phyloP scores from a whole-genome alignment of 2,888 invertebrate genomes.

The Nebria brevicollis region DNA sequence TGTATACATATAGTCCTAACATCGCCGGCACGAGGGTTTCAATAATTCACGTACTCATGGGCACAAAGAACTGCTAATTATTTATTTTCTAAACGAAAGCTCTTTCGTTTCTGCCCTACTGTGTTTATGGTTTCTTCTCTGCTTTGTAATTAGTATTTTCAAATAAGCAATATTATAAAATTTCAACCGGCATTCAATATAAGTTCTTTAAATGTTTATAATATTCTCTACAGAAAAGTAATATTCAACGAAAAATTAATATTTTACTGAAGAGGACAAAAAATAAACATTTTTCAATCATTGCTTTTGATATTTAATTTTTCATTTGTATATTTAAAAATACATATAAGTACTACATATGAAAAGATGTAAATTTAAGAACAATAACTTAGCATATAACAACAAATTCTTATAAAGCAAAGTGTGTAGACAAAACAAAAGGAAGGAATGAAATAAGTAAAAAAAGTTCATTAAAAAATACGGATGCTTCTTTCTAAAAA shows the following conservation, averaged over 20 bases:
- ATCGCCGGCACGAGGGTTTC: slow-evolving; percentile 36
- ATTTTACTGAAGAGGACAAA: too few relatives aligned
- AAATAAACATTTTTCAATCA: too few relatives aligned
- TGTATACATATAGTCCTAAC: not conserved
- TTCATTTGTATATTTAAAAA: not conserved
- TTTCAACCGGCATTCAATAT: slow-evolving; percentile 8
- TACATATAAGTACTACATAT: not conserved
- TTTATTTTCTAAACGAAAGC: slow-evolving; percentile 53
- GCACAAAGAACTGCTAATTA: slow-evolving; percentile 53
- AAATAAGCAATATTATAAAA: slow-evolving; percentile 21
- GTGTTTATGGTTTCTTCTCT: slow-evolving; percentile 45
- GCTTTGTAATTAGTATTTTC: slow-evolving; percentile 28
- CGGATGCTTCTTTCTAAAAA: not conserved
- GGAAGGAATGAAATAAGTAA: not conserved
- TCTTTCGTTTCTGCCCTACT: slow-evolving; percentile 49
- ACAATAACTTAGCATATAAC: not conserved
- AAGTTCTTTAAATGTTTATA: too few relatives aligned
- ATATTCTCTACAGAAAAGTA: too few relatives aligned
- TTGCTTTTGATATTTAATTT: too few relatives aligned
- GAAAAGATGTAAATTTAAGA: not conserved
- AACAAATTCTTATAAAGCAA: slow-evolving; percentile 10
- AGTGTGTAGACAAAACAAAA: slow-evolving; percentile 27
- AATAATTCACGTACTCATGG: slow-evolving; percentile 51
- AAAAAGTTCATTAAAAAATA: not conserved
- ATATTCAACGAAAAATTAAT: too few relatives aligned